phyloP scores from a whole-genome alignment of 2,113 vertebrate genomes.

The Aix galericulata region DNA sequence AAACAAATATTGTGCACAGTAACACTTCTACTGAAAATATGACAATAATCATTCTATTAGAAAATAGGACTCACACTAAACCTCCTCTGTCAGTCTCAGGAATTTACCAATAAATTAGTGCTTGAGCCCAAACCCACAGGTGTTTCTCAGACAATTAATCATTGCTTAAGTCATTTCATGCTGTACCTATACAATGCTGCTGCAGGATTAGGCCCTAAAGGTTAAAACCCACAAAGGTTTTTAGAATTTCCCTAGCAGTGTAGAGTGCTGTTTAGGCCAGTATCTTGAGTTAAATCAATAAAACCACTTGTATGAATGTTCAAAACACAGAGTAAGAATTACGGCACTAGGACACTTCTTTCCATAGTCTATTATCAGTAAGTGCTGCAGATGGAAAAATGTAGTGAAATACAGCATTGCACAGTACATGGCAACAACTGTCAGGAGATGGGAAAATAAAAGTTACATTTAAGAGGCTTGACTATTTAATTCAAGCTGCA shows the following conservation, averaged over 20 bases:
- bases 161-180: neutral
- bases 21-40: neutral
- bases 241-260: neutral
- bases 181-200: fast-evolving
- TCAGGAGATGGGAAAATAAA: slow-evolving; percentile 18
- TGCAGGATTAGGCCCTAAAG: neutral
- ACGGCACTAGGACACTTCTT: neutral
- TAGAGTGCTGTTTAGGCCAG: neutral
- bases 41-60: neutral
- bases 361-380: neutral
- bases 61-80: neutral
- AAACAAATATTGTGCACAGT: neutral
- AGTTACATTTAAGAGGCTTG: slow-evolving; percentile 8
- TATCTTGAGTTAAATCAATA: neutral
- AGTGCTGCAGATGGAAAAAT: neutral
- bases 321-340: neutral
- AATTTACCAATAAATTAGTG: neutral
- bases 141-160: neutral
- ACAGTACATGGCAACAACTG: slow-evolving; percentile 9
- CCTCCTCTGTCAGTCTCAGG: neutral
- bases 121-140: neutral
- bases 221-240: neutral
- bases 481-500: slow-evolving; percentile 30
- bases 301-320: neutral
- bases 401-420: neutral